Evolutionary conservation across 2,797 vertebrate species (phyloP), one percentile per base, ranked within the genome.

Genomic region (Merluccius polli): DNA sequence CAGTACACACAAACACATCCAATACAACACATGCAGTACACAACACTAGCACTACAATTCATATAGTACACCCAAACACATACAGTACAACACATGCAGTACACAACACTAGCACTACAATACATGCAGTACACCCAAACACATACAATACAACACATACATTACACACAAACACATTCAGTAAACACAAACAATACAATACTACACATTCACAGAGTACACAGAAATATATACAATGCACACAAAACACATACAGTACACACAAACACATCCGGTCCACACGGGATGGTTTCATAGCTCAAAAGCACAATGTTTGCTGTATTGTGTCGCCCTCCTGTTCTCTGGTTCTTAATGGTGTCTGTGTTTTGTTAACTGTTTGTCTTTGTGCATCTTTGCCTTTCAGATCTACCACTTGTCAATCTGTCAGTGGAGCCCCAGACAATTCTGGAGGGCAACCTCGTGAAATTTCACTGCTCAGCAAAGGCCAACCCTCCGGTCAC

Each of bases 401-500:
- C 81, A 99, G 98, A 99, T 87, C 95, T 97, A 0, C 98, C 98
- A 0, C 93, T 98, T 73, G 98, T 99, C 85, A 99, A 99, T 90
- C 92, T 99, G 75, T 96, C 98, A 0, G 96, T 98, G 90, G 97
- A 99, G 82, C 97, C 98, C 0, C 98, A 99, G 89, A 96, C 97
- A 0, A 94, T 98, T 75, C 90, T 98, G 72, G 98, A 99, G 85
- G 98, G 97, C 71, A 98, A 97, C 81, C 90, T 94, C 0, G 96
- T 99, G 84, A 97, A 95, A 72, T 99, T 99, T 88, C 95, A 97
- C 89, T 99, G 98, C 89, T 96, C 97, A 0, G 97, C 97, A 76
- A 99, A 98, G 90, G 98, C 98, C 88, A 99, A 99, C 85, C 98
- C 98, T 0, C 96, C 96, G 0, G 97, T 98, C 84, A 96, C 95